Conservation (phyloP, 2,888 invertebrate genomes). For the Phengaris alcon region DNA sequence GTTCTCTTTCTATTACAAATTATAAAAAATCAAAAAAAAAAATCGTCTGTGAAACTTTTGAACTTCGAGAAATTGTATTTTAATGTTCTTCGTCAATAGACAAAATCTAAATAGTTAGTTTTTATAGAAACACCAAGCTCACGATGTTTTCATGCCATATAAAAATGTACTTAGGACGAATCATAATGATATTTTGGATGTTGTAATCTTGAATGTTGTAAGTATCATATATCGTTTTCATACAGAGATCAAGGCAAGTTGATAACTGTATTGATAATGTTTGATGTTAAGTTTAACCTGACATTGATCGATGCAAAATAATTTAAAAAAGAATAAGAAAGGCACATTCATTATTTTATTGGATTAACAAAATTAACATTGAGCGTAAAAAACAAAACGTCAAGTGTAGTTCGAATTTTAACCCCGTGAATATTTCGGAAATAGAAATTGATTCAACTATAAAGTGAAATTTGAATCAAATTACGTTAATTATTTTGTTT, state of each 20-base stretch:
- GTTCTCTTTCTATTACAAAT: no score
- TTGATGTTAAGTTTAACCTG: not conserved
- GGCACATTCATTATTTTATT: not conserved
- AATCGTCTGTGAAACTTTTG: no score
- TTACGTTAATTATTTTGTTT: no score
- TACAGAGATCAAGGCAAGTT: conserved; percentile 1
- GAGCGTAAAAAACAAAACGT: not conserved
- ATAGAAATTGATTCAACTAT: no score
- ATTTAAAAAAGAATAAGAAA: not conserved
- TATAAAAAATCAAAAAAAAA: no score
- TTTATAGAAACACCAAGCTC: not conserved
- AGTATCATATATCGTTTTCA: not conserved
- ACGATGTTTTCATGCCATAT: not conserved
- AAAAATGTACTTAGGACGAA: not conserved
- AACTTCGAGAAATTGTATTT: no score
- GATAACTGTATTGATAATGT: conserved; percentile 15
- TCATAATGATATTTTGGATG: not conserved
- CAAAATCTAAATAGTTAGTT: not conserved
- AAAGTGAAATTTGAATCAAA: no score
- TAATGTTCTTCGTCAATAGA: no score
- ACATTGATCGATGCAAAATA: not conserved
- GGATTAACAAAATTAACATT: not conserved
- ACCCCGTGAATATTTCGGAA: not conserved
- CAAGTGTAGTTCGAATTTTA: not conserved
- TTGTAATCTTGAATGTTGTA: not conserved